phyloP scores from a whole-genome alignment of 2,113 vertebrate species.

The Protobothrops mucrosquamatus region DNA sequence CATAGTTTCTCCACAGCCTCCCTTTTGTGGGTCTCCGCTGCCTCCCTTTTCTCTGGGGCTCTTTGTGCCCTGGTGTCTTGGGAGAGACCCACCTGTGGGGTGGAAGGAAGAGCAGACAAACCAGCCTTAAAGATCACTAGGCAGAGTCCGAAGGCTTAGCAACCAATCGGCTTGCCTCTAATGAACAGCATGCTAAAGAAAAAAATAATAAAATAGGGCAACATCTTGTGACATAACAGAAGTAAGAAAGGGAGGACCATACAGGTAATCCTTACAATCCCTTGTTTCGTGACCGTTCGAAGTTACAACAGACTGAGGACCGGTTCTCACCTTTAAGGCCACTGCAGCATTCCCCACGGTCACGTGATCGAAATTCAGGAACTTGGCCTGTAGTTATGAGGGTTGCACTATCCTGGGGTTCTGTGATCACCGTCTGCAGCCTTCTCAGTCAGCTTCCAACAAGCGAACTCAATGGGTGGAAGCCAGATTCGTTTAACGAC shows the following conservation, averaged over 20 bases:
- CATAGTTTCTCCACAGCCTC: neutral
- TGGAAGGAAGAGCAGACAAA: neutral
- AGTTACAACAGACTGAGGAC: too few species aligned
- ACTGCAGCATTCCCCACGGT: too few species aligned
- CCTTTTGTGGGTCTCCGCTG: neutral
- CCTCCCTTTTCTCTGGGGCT: neutral
- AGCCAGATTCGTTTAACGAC: too few species aligned
- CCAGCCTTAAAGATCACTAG: neutral
- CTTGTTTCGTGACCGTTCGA: too few species aligned
- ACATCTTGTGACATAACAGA: neutral
- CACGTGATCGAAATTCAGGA: too few species aligned
- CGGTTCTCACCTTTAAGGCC: too few species aligned
- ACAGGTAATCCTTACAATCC: too few species aligned
- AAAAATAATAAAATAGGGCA: neutral
- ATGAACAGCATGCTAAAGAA: neutral
- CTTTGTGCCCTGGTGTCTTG: neutral
- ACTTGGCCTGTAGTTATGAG: too few species aligned
- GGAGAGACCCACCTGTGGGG: neutral
- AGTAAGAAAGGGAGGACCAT: neutral
- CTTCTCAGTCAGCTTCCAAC: too few species aligned
- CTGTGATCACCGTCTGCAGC: too few species aligned
- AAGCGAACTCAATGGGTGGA: too few species aligned
- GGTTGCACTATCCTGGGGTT: too few species aligned
- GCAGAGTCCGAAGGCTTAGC: neutral
- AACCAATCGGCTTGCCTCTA: neutral